A percentile compares a stretch with the other conserved stretches of the same genome.
phyloP scores from a whole-genome alignment of 2,797 vertebrate species.

The Staurois parvus region DNA sequence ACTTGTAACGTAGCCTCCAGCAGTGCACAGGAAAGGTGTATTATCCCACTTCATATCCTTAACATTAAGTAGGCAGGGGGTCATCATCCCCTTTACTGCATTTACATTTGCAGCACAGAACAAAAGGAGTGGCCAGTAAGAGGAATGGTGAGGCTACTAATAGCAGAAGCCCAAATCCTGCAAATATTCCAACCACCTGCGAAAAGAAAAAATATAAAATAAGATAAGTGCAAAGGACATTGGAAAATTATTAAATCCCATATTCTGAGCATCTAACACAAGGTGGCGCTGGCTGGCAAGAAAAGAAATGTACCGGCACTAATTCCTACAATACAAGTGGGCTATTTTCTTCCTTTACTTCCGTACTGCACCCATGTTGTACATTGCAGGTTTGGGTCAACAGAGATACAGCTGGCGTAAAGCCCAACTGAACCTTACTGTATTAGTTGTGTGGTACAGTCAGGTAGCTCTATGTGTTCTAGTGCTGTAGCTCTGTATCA shows the following conservation, averaged over 20 bases:
- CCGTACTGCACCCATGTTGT: too few species aligned
- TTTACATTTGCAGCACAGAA: conserved; percentile 98
- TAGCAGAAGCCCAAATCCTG: conserved; percentile 94
- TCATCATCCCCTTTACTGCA: conserved; percentile 98
- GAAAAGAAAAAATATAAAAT: not conserved
- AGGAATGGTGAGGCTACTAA: conserved; percentile 96
- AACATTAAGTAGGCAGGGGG: conserved; percentile 89
- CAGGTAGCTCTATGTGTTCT: too few species aligned
- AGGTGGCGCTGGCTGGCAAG: not conserved
- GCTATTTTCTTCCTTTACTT: too few species aligned
- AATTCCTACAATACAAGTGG: not conserved
- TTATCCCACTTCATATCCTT: not conserved
- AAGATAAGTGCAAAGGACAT: not conserved
- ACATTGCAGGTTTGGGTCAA: too few species aligned
- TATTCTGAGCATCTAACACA: not conserved
- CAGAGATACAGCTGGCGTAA: too few species aligned
- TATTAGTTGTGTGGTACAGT: too few species aligned
- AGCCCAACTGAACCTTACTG: too few species aligned
- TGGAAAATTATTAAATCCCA: not conserved
- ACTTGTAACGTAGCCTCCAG: conserved; percentile 3
- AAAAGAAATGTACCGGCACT: not conserved
- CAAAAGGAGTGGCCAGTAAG: conserved; percentile 94
- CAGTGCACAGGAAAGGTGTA: not conserved
- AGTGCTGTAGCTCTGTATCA: too few species aligned
- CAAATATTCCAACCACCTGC: conserved; percentile 98